Evolutionary conservation across 2,113 vertebrate genomes (phyloP).

Genomic region (Eupsittula cactorum): DNA sequence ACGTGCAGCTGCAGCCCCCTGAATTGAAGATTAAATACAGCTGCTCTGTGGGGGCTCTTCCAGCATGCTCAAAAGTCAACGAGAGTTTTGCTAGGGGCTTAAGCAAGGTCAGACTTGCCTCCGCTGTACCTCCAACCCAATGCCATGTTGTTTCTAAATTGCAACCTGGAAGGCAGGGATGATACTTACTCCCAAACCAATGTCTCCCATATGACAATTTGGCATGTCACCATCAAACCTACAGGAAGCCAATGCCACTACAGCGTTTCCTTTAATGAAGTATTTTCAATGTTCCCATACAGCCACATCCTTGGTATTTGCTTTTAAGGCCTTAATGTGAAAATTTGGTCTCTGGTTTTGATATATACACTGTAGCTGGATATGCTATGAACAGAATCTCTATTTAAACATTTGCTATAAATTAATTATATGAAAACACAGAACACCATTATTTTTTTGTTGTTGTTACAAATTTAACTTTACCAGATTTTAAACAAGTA

Average conservation of each 20-base stretch:
- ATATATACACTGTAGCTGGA: conserved; percentile 44
- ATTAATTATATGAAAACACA: conserved; percentile 66
- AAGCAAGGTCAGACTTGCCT: background rate
- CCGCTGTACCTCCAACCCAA: background rate
- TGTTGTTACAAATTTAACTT: conserved; percentile 66
- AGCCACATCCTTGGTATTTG: conserved; percentile 31
- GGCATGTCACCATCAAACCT: background rate
- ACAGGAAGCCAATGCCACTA: background rate
- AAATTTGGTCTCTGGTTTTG: conserved; percentile 62
- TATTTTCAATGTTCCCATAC: conserved; percentile 29
- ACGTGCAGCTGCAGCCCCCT: background rate
- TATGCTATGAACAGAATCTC: conserved; percentile 45
- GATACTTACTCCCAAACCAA: background rate
- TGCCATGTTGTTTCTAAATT: background rate
- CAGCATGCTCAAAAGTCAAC: background rate
- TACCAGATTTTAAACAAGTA: conserved; percentile 62
- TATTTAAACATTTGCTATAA: conserved; percentile 66
- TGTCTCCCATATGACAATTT: background rate
- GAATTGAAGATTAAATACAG: background rate
- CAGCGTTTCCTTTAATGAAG: conserved; percentile 10
- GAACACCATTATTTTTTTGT: conserved; percentile 51
- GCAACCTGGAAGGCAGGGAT: background rate
- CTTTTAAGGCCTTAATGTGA: conserved; percentile 25
- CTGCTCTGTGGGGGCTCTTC: background rate
- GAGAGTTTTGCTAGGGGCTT: background rate